Percentiles rank a stretch among this genome's conserved stretches.
Conservation (phyloP, 2,797 vertebrate genomes). For the Notolepis coatsorum region DNA sequence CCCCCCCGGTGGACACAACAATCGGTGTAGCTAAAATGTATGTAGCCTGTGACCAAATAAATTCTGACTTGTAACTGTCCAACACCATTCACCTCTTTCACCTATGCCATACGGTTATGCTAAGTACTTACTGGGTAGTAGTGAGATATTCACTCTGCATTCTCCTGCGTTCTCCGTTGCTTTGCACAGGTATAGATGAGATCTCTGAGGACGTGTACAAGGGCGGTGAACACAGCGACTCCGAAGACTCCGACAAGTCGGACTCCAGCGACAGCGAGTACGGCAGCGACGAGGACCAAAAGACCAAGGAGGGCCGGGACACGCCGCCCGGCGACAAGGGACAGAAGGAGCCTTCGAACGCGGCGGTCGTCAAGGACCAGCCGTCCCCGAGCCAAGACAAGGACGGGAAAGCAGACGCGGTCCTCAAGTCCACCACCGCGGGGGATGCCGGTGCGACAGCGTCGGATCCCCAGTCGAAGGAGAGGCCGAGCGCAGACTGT, state of each 20-base stretch:
- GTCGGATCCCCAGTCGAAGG: slow-evolving; percentile 73
- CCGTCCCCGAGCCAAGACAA: slow-evolving; percentile 79
- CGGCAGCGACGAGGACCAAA: slow-evolving; percentile 91
- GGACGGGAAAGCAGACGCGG: slow-evolving; percentile 78
- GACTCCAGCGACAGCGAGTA: slow-evolving; percentile 96
- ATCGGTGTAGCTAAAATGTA: too few species aligned
- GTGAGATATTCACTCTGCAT: too few species aligned
- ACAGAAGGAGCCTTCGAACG: slow-evolving; percentile 81
- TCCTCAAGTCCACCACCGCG: slow-evolving; percentile 49
- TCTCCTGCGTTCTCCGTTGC: neutral
- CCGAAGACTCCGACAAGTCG: slow-evolving; percentile 96
- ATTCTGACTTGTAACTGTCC: too few species aligned
- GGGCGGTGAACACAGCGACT: slow-evolving; percentile 94
- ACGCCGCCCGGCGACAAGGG: slow-evolving; percentile 74
- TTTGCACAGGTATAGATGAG: slow-evolving; percentile 92
- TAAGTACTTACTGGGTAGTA: too few species aligned
- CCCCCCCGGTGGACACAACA: too few species aligned
- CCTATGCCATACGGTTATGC: too few species aligned
- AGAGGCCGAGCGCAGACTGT: slow-evolving; percentile 76
- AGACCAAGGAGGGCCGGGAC: slow-evolving; percentile 84
- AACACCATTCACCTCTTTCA: too few species aligned
- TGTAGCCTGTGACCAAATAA: too few species aligned
- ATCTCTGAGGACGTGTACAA: slow-evolving; percentile 95
- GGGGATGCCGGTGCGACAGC: slow-evolving; percentile 44
- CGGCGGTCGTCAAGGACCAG: slow-evolving; percentile 79